These are phyloP conservation scores for Noctua janthina DNA, from an alignment of 2,888 invertebrate species.

Conservation along the genomic window DNA sequence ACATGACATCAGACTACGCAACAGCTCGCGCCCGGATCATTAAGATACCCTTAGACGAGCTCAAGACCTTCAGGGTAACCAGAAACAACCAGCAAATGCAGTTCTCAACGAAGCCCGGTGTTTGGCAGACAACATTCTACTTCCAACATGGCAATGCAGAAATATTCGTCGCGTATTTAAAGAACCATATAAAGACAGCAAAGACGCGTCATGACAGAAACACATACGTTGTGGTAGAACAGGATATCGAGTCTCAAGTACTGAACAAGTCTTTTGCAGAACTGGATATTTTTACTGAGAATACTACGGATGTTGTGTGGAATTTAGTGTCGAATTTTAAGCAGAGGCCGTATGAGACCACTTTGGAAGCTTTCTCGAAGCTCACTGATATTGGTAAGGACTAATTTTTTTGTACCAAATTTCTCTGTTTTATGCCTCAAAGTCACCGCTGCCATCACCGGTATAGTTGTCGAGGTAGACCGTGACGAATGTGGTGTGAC, in stretches of 20 bases:
- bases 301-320: slow-evolving; percentile 92
- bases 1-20: slow-evolving; percentile 86
- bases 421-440: not conserved
- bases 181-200: slow-evolving; percentile 91
- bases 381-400: slow-evolving; percentile 93
- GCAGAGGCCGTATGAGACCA: slow-evolving; percentile 94
- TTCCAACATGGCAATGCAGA: slow-evolving; percentile 97
- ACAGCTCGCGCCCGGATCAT: slow-evolving; percentile 85
- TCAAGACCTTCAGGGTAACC: slow-evolving; percentile 84
- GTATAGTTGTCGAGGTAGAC: too few relatives aligned
- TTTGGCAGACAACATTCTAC: slow-evolving; percentile 94
- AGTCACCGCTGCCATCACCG: not conserved
- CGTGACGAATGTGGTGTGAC: too few relatives aligned
- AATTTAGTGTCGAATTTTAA: slow-evolving; percentile 87
- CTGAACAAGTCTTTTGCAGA: slow-evolving; percentile 96
- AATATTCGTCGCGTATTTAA: slow-evolving; percentile 92
- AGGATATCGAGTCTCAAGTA: slow-evolving; percentile 91
- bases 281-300: slow-evolving; percentile 94
- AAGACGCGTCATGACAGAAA: slow-evolving; percentile 93
- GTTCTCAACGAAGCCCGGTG: slow-evolving; percentile 85
- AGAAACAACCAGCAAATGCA: slow-evolving; percentile 86
- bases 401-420: not conserved
- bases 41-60: slow-evolving; percentile 82
- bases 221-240: slow-evolving; percentile 92
- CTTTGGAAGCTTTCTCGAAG: slow-evolving; percentile 96